These are phyloP conservation scores for Xiphophorus hellerii DNA, from an alignment of 2,113 vertebrate genomes.

Conservation along the genomic window DNA sequence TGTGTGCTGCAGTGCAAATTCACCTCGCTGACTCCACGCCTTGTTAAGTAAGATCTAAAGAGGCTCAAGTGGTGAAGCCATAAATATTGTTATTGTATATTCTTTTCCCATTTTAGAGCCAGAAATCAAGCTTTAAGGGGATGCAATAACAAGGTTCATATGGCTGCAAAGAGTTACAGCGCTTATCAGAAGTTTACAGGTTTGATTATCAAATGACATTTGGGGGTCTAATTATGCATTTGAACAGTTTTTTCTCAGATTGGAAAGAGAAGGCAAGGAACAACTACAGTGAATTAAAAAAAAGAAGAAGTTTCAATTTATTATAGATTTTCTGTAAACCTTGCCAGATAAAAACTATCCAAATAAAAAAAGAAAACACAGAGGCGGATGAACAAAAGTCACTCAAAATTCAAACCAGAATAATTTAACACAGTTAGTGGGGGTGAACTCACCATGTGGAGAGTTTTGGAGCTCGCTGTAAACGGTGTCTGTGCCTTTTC, in stretches of 20 bases:
- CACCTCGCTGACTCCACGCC: background rate
- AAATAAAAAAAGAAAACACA: background rate
- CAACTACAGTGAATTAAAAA: too few species aligned
- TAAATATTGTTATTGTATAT: background rate
- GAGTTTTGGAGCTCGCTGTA: conserved; percentile 81
- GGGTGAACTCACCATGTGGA: conserved; percentile 67
- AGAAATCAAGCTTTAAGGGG: background rate
- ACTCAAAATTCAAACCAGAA: too few species aligned
- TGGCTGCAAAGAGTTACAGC: too few species aligned
- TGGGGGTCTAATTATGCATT: too few species aligned
- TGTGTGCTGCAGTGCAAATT: background rate
- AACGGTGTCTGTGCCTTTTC: conserved; percentile 80
- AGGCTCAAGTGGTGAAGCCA: background rate
- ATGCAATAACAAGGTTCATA: background rate
- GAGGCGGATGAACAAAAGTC: background rate
- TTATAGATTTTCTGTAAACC: too few species aligned
- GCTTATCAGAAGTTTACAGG: too few species aligned
- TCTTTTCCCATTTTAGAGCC: background rate
- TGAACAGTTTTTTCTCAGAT: too few species aligned
- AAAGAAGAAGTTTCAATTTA: too few species aligned
- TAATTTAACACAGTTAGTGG: background rate
- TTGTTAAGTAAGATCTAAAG: background rate
- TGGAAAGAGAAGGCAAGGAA: too few species aligned
- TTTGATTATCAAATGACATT: too few species aligned
- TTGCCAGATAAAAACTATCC: too few species aligned